Conservation (phyloP, 2,797 vertebrate genomes). For the Nyctibius grandis region DNA sequence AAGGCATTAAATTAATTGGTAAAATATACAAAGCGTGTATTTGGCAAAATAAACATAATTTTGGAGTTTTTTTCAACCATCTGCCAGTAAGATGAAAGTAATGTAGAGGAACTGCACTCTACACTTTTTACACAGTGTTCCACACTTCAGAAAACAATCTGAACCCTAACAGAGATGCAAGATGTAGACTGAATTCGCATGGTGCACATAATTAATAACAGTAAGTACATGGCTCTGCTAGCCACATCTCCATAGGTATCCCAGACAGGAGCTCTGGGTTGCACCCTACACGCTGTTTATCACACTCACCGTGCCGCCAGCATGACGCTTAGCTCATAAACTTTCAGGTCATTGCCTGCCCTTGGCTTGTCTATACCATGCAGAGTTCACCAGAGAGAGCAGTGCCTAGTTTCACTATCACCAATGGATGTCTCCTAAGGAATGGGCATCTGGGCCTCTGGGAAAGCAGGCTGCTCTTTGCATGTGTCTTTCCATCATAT, state of each 20-base stretch:
- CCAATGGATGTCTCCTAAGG: neutral
- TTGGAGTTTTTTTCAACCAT: neutral
- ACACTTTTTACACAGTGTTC: neutral
- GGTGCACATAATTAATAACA: neutral
- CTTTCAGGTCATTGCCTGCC: neutral
- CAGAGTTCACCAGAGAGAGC: neutral
- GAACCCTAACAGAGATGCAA: neutral
- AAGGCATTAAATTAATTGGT: neutral
- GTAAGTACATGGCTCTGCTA: neutral
- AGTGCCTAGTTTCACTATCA: rapidly evolving
- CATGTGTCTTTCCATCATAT: neutral
- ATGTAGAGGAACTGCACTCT: neutral
- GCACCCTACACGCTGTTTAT: neutral
- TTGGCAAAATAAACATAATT: neutral
- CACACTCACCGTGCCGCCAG: neutral
- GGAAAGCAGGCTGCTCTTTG: neutral
- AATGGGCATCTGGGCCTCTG: neutral
- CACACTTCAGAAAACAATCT: neutral
- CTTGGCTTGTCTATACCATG: neutral
- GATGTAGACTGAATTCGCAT: neutral
- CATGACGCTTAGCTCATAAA: neutral
- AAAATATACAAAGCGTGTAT: neutral
- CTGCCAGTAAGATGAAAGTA: neutral
- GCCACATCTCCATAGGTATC: neutral
- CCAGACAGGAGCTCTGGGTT: neutral